phyloP scores from a whole-genome alignment of 2,113 vertebrate species.

The Campylomormyrus tamandua region DNA sequence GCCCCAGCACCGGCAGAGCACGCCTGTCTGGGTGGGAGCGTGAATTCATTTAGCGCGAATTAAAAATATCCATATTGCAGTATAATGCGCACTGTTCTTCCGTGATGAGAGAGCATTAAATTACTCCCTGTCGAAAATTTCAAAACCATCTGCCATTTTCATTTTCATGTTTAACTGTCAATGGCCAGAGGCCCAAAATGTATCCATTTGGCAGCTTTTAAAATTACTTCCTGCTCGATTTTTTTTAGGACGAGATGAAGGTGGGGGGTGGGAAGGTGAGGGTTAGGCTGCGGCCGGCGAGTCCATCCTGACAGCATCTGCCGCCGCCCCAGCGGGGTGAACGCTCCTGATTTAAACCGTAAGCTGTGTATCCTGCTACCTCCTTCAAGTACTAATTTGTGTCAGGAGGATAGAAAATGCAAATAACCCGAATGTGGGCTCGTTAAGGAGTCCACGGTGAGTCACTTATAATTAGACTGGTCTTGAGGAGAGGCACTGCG shows the following conservation, averaged over 20 bases:
- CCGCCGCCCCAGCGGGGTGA: background rate
- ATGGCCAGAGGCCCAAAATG: background rate
- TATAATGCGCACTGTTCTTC: background rate
- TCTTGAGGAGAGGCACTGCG: background rate
- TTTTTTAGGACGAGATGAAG: background rate
- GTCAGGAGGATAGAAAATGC: conserved; percentile 2
- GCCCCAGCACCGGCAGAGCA: background rate
- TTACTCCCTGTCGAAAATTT: background rate
- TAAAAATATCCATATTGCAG: conserved; percentile 8
- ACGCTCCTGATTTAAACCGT: background rate
- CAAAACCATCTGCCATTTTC: background rate
- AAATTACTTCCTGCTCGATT: background rate
- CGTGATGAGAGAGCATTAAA: background rate
- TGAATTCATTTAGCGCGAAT: background rate
- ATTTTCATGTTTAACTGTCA: background rate
- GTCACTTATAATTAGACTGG: background rate
- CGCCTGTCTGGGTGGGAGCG: background rate
- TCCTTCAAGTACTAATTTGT: background rate
- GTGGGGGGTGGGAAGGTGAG: background rate
- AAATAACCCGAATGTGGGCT: background rate
- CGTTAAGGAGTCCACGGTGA: background rate
- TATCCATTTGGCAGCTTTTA: conserved; percentile 2
- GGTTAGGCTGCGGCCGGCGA: background rate
- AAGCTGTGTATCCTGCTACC: background rate
- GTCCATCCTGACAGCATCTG: background rate